phyloP scores from a whole-genome alignment of 2,888 invertebrate species.

The Ochropleura plecta region DNA sequence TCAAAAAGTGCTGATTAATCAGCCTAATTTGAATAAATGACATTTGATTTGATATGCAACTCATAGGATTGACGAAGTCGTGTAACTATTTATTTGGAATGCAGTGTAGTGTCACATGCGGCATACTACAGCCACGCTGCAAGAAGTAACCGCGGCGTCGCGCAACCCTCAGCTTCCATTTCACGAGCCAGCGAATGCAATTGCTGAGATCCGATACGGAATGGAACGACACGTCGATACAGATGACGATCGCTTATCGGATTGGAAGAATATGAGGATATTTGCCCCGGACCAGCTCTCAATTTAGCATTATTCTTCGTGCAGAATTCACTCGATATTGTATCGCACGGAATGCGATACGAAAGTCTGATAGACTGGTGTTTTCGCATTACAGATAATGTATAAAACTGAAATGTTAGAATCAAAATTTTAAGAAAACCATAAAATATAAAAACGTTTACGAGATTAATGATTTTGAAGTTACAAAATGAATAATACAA shows the following conservation, averaged over 20 bases:
- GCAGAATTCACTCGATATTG: constrained; percentile 20
- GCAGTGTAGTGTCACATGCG: constrained; percentile 41
- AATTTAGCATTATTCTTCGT: constrained; percentile 38
- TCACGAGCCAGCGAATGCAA: constrained; percentile 74
- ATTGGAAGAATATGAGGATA: constrained; percentile 59
- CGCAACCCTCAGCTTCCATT: constrained; percentile 64
- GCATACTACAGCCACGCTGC: constrained; percentile 18
- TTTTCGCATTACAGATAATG: constrained; percentile 15
- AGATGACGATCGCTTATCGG: constrained; percentile 58
- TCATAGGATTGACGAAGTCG: not conserved
- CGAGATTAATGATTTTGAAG: not conserved
- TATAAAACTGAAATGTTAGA: not conserved
- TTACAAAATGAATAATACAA: not conserved
- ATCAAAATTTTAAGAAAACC: not conserved
- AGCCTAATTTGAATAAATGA: no score
- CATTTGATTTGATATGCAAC: not conserved
- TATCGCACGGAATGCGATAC: not conserved
- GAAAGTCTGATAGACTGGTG: not conserved
- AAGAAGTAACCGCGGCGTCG: constrained; percentile 9
- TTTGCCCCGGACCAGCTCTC: constrained; percentile 38
- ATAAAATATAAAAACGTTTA: not conserved
- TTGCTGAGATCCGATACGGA: constrained; percentile 64
- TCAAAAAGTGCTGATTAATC: no score
- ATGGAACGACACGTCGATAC: constrained; percentile 54
- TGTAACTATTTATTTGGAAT: constrained; percentile 36